Conservation (phyloP, 2,888 invertebrate species). For the Drosophila koepferae region DNA sequence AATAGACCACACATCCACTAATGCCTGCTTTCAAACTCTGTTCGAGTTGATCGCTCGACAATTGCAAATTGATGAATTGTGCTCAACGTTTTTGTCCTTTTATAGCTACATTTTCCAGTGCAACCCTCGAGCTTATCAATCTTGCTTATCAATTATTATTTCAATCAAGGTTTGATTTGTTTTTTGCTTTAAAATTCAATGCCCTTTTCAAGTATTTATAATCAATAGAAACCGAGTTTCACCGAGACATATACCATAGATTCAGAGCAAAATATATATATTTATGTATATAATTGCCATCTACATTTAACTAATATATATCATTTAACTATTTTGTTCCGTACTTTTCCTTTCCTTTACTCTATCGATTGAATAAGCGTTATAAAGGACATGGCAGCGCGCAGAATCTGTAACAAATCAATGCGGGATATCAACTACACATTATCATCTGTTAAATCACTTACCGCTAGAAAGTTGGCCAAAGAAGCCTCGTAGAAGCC, state of each 20-base stretch:
- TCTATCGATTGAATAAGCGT: slow-evolving; percentile 82
- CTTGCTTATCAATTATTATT: slow-evolving; percentile 19
- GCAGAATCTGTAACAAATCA: slow-evolving; percentile 65
- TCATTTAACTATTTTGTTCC: not conserved
- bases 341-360: slow-evolving; percentile 4
- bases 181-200: slow-evolving; percentile 12
- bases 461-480: slow-evolving; percentile 82
- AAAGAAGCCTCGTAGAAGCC: slow-evolving; percentile 83
- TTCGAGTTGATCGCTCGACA: not conserved
- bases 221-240: not conserved
- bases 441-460: slow-evolving; percentile 5
- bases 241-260: not conserved
- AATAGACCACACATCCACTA: not conserved
- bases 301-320: too few species aligned
- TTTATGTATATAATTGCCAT: not conserved
- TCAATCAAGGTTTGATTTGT: slow-evolving; percentile 3
- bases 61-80: slow-evolving; percentile 28
- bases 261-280: not conserved
- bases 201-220: not conserved
- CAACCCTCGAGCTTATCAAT: slow-evolving; percentile 27
- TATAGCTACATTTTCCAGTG: slow-evolving; percentile 47
- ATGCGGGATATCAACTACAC: not conserved
- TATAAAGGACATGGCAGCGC: slow-evolving; percentile 78
- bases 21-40: not conserved
- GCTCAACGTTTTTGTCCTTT: slow-evolving; percentile 11